A percentile compares a stretch with the other conserved stretches of the same genome.
Conservation (phyloP, 2,113 vertebrate genomes). For the Ploceus nigricollis region DNA sequence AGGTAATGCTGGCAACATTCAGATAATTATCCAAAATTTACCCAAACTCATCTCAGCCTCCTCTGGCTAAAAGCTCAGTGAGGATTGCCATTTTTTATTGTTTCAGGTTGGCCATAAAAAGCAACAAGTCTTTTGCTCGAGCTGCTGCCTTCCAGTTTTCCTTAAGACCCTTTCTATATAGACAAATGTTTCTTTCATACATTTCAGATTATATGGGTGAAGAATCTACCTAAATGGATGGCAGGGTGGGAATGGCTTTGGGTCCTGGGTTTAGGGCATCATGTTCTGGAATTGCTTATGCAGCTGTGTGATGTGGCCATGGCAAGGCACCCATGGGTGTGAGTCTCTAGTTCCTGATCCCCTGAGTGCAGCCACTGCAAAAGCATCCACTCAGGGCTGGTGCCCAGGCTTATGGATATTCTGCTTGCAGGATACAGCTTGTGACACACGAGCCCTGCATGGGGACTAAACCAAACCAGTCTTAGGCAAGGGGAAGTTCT, state of each 20-base stretch:
- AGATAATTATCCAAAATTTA: background rate
- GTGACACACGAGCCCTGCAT: accelerated
- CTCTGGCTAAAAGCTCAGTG: background rate
- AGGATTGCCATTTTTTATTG: background rate
- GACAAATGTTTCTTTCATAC: background rate
- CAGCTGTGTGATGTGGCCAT: background rate
- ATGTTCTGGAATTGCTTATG: background rate
- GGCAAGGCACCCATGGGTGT: background rate
- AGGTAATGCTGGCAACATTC: background rate
- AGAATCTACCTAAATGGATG: background rate
- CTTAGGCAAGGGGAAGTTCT: background rate
- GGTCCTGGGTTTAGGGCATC: background rate
- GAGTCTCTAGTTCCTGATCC: background rate
- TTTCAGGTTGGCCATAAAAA: background rate
- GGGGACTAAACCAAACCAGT: background rate
- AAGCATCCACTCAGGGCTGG: background rate
- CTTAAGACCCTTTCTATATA: background rate
- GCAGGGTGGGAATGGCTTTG: background rate
- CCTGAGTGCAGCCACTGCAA: background rate
- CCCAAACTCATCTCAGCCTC: background rate
- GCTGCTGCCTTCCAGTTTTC: background rate
- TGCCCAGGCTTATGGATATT: background rate
- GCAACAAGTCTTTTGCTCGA: accelerated
- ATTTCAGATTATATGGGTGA: background rate
- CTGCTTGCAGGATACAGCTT: background rate